Evolutionary conservation across 2,888 invertebrate genomes (phyloP), one percentile per base, ranked within the genome.

Genomic region (Apeira syringaria): DNA sequence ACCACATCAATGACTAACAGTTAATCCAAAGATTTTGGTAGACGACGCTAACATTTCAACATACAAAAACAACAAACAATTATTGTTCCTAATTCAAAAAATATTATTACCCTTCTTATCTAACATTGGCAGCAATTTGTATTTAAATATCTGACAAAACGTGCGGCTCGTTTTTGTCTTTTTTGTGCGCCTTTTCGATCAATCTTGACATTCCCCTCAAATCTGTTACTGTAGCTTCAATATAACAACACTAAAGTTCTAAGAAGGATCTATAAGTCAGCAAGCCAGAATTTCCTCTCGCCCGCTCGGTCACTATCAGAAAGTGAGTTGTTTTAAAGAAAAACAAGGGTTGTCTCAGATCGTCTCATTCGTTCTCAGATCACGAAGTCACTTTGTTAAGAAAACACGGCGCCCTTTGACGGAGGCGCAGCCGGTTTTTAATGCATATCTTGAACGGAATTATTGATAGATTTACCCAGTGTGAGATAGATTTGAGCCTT

Each of bases 341-440:
- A 84, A 87, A 86, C 84, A 87, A 78, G 86, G 86, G 86, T 74
- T 69, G 64, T 47, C 57, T 62, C 50, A 59, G 66, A 79, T 78
- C 74, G 66, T 59, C 74, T 84, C 77, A 84, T 89, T 80, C 71
- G 65, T 53, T 64, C 68, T 59, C 88, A 55, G 68, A 70, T 79
- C 88, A 89, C 88, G 88, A 73, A 66, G 78, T 69, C 84, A 86
- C 84, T 87, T 87, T 84, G 86, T 83, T 86, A 87, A 76, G 74
- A 86, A 86, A 89, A 87, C 86, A 87, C 59, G 55, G 58, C 61
- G 60, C 68, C 81, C 86, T 87, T 88, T 88, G 88, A 87, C 78
- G 74, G 68, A 67, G 64, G 65, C 65, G 59, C 64, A 61, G 68
- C 71, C 68, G 71, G 73, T 78, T 86, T 85, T 84, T 85, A 88